phyloP scores from a whole-genome alignment of 2,888 invertebrate genomes.

The Congeria kusceri region DNA sequence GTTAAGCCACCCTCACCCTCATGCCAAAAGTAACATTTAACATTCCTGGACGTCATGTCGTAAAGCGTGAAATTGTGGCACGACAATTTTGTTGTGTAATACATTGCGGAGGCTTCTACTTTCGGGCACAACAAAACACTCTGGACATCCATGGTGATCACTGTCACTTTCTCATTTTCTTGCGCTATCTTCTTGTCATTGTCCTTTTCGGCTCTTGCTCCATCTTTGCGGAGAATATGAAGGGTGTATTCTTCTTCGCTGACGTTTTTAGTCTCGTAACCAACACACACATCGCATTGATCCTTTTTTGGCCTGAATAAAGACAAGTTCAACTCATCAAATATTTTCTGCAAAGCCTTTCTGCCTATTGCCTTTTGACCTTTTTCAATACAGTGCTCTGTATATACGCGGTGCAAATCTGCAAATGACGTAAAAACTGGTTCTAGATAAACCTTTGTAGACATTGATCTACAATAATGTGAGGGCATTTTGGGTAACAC shows the following conservation, averaged over 20 bases:
- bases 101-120: slow-evolving; percentile 26
- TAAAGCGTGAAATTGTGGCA: slow-evolving; percentile 21
- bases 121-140: slow-evolving; percentile 21
- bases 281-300: slow-evolving; percentile 22
- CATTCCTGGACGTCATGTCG: background rate
- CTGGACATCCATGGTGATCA: slow-evolving; percentile 31
- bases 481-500: slow-evolving; percentile 31
- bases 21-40: slow-evolving; percentile 18
- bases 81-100: slow-evolving; percentile 32
- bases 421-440: background rate
- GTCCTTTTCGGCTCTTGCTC: background rate
- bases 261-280: slow-evolving; percentile 9
- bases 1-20: slow-evolving; percentile 2
- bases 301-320: slow-evolving; percentile 22
- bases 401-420: slow-evolving; percentile 12
- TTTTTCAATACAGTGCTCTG: background rate
- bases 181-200: slow-evolving; percentile 8
- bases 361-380: background rate
- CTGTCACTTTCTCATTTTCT: background rate
- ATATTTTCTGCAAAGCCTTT: slow-evolving; percentile 8
- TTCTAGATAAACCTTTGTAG: slow-evolving; percentile 16
- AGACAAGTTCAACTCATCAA: slow-evolving; percentile 17
- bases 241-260: slow-evolving; percentile 2
- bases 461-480: slow-evolving; percentile 18
- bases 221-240: slow-evolving; percentile 17